Evolutionary conservation across 2,797 vertebrate species (phyloP), one percentile per base, ranked within the genome.

Genomic region (Okamejei kenojei): DNA sequence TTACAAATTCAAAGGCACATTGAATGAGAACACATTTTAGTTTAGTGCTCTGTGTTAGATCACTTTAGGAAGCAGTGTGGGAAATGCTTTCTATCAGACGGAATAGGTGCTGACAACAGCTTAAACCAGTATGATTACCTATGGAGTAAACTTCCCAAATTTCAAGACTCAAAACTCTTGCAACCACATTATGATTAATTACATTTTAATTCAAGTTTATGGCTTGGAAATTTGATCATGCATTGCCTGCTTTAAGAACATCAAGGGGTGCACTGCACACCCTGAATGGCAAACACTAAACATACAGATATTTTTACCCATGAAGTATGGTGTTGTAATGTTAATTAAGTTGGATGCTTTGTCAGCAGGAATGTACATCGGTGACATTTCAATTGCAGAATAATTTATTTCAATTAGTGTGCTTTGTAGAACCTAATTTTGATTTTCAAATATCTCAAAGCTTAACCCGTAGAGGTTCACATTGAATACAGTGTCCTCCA

Each of bases 81-180:
- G 65, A 88, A 88, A 68, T 88, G 84, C 61, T 88, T 88, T 88
- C 63, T 10, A 88, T 88, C 84, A 88, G n/a, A 88, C 68, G 84
- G 63, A 88, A 65, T 7, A 88, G 84, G 63, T 88, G 84, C 84
- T 35, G 84, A 68, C 61, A 88, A 8, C 84, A 88, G 84, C n/a
- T 88, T 88, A 88, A 88, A 88, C 61, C 65, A 68, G n/a, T 88
- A 32, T 88, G 63, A 35, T 68, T 88, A 88, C n/a, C 19, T 88
- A 88, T 19, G n/a, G 61, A 88, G 63, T 17, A 15, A 88, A 68
- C 17, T 68, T 84, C 84, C 68, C 84, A 68, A 35, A 88, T 88
- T 65, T 88, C 84, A 88, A 68, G 84, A 68, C 61, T 35, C 61
- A 88, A 63, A 88, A 35, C 15, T 35, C 63, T 68, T 88, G 61